Evolutionary conservation across 2,888 invertebrate genomes (phyloP), one percentile per base, ranked within the genome.

Genomic region (Ypsolopha scabrella): DNA sequence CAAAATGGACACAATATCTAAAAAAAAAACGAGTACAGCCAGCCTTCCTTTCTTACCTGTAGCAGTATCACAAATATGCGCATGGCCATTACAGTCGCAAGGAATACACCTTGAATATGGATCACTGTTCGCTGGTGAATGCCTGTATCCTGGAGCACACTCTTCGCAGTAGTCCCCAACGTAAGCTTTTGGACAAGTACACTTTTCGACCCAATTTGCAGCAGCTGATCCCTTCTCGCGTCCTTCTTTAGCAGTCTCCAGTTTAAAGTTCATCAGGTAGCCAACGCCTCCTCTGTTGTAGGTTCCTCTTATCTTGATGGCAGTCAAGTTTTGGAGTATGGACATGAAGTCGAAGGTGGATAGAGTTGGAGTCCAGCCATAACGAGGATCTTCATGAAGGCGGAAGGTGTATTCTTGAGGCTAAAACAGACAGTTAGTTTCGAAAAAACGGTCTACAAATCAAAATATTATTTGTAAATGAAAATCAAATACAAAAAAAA

Each of bases 91-190:
- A 68, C 99, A 99, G 68, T 98, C 95, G 72, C 99, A 99, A 7
- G 96, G 96, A 38, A 98, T 94, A 71, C 99, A 99, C 1, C 92
- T 91, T 57, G 96, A 94, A 70, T 98, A 97, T 0, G 97, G 94
- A 1, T 98, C 98, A 0, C 98, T 97, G 58, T 93, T 92, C 0
- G 95, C 92, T 0, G 96, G 95, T 58, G 95, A 95, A 60, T 99
- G 96, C 48, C 97, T 92, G 72, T 91, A 99, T 1, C 98, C 98
- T 0, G 98, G 95, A 0, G 94, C 95, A 71, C 99, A 99, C 1
- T 96, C 96, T 76, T 99, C 99, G 68, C 99, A 99, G 74, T 95
- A 98, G 75, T 98, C 97, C 0, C 98, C 97, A 0, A 97, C 91
- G 60, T 95, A 97, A 0, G 91, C 94, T 63, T 88, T 88, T 0